Conservation (phyloP, 2,888 invertebrate species). For the Pristionchus fissidentatus region DNA sequence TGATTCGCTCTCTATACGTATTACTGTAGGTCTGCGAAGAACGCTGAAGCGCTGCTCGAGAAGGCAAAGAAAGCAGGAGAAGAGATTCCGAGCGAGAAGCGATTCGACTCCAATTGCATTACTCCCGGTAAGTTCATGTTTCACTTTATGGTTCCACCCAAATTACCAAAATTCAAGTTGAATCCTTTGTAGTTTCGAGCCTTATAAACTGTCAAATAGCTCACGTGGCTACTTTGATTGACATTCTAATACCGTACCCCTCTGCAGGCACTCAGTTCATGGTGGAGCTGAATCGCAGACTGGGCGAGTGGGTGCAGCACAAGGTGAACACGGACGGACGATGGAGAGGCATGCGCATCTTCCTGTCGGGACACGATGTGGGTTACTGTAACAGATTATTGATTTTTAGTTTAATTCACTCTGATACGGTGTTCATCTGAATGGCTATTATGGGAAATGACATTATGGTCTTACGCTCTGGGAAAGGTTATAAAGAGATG, state of each 20-base stretch:
- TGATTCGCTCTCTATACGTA: too few relatives aligned
- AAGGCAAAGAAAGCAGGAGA: conserved; percentile 87
- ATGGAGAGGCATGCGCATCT: conserved; percentile 89
- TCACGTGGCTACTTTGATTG: not conserved
- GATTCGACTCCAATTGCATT: conserved; percentile 97
- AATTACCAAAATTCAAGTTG: too few relatives aligned
- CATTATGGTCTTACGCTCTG: not conserved
- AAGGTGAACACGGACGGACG: conserved; percentile 86
- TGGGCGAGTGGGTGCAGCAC: conserved; percentile 88
- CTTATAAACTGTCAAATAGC: not conserved
- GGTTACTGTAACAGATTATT: too few relatives aligned
- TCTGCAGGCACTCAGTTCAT: conserved; percentile 84
- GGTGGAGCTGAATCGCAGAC: conserved; percentile 88
- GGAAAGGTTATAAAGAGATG: not conserved
- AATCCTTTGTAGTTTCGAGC: not conserved
- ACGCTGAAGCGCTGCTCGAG: conserved; percentile 85
- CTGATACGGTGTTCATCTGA: too few relatives aligned
- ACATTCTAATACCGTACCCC: not conserved
- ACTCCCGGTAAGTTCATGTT: conserved; percentile 86
- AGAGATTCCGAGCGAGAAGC: conserved; percentile 84
- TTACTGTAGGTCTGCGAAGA: conserved; percentile 87
- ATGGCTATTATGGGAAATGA: not conserved
- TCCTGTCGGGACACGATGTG: conserved; percentile 93
- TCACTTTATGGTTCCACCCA: not conserved
- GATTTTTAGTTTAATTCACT: too few relatives aligned